These are phyloP conservation scores for Zaprionus ghesquierei DNA, from an alignment of 1,140 invertebrate species.

Conservation along the genomic window DNA sequence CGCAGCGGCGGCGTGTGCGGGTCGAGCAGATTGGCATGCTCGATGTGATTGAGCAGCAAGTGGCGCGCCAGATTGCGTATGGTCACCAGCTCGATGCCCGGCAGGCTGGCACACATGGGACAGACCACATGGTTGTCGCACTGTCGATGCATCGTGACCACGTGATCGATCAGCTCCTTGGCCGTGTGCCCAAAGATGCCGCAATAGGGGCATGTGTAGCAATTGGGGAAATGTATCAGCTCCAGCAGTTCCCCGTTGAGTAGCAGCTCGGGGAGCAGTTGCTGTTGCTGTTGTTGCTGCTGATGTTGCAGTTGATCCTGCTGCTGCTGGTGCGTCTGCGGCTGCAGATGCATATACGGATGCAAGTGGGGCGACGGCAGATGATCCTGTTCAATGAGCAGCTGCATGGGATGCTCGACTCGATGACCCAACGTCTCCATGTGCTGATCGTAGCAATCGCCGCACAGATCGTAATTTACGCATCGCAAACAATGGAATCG, in stretches of 20 bases:
- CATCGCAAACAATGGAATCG: conserved; percentile 63
- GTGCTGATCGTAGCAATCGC: conserved; percentile 53
- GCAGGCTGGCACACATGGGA: conserved; percentile 55
- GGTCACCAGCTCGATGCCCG: conserved; percentile 38
- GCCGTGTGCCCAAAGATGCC: conserved; percentile 43
- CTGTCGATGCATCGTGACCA: conserved; percentile 38
- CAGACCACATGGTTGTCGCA: conserved; percentile 55
- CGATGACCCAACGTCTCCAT: conserved; percentile 48
- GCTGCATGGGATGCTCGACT: conserved; percentile 58
- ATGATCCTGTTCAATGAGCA: conserved; percentile 20
- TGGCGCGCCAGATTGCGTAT: conserved; percentile 55
- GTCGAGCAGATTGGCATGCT: conserved; percentile 61
- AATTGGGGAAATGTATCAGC: conserved; percentile 53
- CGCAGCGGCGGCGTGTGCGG: conserved; percentile 50
- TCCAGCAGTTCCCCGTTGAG: conserved; percentile 34
- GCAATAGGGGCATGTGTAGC: conserved; percentile 63
- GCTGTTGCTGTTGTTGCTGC: background rate
- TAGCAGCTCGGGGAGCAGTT: conserved; percentile 4
- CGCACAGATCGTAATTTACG: conserved; percentile 57
- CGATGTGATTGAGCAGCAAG: conserved; percentile 56
- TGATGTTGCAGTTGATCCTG: background rate
- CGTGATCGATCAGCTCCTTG: conserved; percentile 59
- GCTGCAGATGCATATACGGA: background rate
- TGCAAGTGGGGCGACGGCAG: background rate
- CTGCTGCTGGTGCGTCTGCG: background rate